Evolutionary conservation across 2,113 vertebrate genomes (phyloP).

Genomic region (Hippolais icterina): DNA sequence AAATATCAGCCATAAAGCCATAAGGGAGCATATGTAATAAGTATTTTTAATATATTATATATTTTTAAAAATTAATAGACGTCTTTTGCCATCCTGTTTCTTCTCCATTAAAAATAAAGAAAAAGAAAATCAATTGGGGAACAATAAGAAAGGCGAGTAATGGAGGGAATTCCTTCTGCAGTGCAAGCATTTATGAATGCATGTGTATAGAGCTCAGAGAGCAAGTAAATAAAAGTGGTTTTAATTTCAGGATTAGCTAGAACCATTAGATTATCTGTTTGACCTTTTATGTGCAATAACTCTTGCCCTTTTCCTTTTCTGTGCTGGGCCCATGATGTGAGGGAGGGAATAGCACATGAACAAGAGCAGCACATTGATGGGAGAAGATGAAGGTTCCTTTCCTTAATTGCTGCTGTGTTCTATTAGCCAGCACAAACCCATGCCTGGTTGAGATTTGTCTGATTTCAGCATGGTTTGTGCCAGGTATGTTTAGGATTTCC

Average conservation of each 20-base stretch:
- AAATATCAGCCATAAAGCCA: neutral
- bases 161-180: neutral
- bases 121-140: neutral
- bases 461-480: neutral
- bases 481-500: neutral
- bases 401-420: neutral
- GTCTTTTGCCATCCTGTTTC: neutral
- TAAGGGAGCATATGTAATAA: neutral
- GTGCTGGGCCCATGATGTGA: neutral
- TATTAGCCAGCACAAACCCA: neutral
- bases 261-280: constrained; percentile 2
- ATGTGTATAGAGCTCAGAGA: neutral
- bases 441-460: neutral
- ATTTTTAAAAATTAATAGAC: neutral
- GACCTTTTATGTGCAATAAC: constrained; percentile 28
- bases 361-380: neutral
- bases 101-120: neutral
- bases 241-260: neutral
- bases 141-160: neutral
- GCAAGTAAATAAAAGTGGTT: neutral
- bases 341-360: neutral
- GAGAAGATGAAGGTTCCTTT: neutral
- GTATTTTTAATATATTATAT: neutral
- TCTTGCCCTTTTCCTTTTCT: neutral
- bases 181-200: neutral